phyloP scores from a whole-genome alignment of 2,797 vertebrate genomes.

The Amniataba percoides region DNA sequence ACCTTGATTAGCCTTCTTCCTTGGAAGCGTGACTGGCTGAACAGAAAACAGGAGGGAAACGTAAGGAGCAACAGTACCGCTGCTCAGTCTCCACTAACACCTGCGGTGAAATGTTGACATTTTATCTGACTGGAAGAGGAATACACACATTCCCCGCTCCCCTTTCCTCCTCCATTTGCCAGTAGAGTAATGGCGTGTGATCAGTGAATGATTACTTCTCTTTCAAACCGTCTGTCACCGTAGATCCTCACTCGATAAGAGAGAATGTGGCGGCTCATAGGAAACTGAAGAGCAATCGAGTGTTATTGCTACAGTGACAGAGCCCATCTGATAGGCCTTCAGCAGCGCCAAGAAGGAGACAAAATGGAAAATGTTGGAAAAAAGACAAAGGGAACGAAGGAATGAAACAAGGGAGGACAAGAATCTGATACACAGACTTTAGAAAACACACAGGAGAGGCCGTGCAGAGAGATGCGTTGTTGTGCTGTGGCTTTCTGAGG shows the following conservation, averaged over 20 bases:
- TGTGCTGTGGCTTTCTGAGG: conserved; percentile 22
- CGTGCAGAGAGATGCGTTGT: neutral
- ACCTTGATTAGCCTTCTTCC: neutral
- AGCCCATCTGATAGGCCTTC: conserved; percentile 31
- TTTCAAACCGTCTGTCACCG: conserved; percentile 38
- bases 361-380: conserved; percentile 21
- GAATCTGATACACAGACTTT: neutral
- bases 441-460: neutral
- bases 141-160: conserved; percentile 30
- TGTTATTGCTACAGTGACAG: conserved; percentile 34
- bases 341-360: neutral
- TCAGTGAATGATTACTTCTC: conserved; percentile 45
- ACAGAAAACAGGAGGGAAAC: conserved; percentile 32
- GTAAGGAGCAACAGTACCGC: conserved; percentile 14
- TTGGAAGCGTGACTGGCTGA: neutral
- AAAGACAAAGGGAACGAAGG: neutral
- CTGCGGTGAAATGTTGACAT: conserved; percentile 67
- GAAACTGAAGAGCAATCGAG: conserved; percentile 34
- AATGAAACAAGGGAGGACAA: neutral
- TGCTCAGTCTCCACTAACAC: conserved; percentile 67
- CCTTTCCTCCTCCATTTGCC: conserved; percentile 39
- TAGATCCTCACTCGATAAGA: conserved; percentile 46
- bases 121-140: conserved; percentile 52
- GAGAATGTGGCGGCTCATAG: conserved; percentile 3
- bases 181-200: conserved; percentile 37